Conservation (phyloP, 2,113 vertebrate genomes). For the Saguinus midas region DNA sequence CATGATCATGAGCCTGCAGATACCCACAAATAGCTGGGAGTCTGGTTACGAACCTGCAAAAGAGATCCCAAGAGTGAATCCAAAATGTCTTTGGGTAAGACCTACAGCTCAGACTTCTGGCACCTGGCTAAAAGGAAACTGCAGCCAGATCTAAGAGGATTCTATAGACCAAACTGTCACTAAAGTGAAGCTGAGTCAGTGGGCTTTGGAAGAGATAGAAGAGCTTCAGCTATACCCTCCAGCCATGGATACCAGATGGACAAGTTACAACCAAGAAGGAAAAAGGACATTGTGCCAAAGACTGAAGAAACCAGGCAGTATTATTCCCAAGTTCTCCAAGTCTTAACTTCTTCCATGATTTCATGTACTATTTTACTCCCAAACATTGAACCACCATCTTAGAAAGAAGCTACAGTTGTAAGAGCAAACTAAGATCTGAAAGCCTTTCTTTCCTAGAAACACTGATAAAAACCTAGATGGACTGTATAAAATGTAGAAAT, state of each 20-base stretch:
- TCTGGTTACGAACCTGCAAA: background rate
- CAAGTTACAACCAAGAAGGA: background rate
- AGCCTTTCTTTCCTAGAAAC: background rate
- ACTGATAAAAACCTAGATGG: background rate
- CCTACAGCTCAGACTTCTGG: background rate
- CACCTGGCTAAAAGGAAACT: background rate
- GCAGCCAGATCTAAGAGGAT: background rate
- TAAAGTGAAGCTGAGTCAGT: background rate
- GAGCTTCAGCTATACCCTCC: background rate
- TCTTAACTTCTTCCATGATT: background rate
- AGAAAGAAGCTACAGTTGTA: background rate
- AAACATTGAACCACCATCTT: background rate
- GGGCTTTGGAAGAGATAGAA: background rate
- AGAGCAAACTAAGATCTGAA: background rate
- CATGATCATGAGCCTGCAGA: background rate
- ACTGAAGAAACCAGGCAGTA: background rate
- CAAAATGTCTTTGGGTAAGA: background rate
- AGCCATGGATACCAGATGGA: background rate
- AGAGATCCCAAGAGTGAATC: background rate
- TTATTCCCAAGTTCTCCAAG: background rate
- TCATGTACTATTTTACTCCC: background rate
- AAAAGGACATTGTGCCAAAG: background rate
- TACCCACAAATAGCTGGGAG: background rate
- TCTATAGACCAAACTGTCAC: background rate
- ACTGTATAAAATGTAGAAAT: background rate